Conservation (phyloP, 2,797 vertebrate genomes). For the Siniperca undulata region DNA sequence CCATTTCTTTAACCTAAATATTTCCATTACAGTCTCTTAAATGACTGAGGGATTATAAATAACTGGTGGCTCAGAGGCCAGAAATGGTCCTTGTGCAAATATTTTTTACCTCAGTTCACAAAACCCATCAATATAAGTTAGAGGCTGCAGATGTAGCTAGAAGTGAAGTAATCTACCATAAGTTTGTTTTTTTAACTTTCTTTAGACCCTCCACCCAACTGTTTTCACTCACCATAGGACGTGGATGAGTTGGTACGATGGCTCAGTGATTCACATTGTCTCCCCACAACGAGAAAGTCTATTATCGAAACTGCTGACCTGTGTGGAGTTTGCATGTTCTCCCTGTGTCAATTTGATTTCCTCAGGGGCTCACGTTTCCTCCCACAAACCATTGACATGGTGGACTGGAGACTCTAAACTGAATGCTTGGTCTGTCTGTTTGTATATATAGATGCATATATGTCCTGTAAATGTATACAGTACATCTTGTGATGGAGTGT, state of each 20-base stretch:
- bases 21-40: slow-evolving; percentile 51
- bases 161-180: slow-evolving; percentile 23
- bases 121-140: slow-evolving; percentile 50
- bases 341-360: slow-evolving; percentile 27
- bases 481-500: slow-evolving; percentile 32
- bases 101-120: slow-evolving; percentile 49
- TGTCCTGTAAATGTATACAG: slow-evolving; percentile 34
- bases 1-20: slow-evolving; percentile 48
- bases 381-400: slow-evolving; percentile 44
- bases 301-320: slow-evolving; percentile 16
- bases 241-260: background rate
- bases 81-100: slow-evolving; percentile 67
- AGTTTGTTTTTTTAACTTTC: background rate
- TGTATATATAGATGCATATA: slow-evolving; percentile 51
- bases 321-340: slow-evolving; percentile 18
- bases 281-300: background rate
- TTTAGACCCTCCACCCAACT: background rate
- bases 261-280: slow-evolving; percentile 9
- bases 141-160: slow-evolving; percentile 20
- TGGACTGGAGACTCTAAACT: slow-evolving; percentile 25
- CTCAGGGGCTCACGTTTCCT: slow-evolving; percentile 37
- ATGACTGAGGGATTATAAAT: slow-evolving; percentile 56
- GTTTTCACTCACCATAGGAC: slow-evolving; percentile 13
- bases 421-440: slow-evolving; percentile 42
- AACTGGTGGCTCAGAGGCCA: slow-evolving; percentile 39